Evolutionary conservation across 2,797 vertebrate species (phyloP).

Genomic region (Gymnopithys bicolor): DNA sequence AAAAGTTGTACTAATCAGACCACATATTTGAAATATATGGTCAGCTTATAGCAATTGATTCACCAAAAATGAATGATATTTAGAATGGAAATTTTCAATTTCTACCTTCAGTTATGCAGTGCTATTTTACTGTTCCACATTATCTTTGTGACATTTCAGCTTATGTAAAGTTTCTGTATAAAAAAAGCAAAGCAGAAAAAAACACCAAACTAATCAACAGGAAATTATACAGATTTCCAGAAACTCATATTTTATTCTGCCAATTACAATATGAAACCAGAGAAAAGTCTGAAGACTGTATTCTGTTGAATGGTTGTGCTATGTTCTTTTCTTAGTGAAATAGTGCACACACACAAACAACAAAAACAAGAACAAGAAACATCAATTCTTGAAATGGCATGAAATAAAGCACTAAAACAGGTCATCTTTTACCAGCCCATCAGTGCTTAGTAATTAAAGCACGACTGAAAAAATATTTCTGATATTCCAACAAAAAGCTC

Average conservation of each 20-base stretch:
- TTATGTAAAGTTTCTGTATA: background rate
- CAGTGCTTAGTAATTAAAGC: background rate
- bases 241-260: background rate
- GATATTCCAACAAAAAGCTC: background rate
- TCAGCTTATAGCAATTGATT: background rate
- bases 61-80: background rate
- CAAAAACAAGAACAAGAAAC: background rate
- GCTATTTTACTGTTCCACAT: background rate
- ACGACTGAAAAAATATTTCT: background rate
- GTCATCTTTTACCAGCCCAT: background rate
- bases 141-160: background rate
- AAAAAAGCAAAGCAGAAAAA: background rate
- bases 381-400: background rate
- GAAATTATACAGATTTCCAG: background rate
- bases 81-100: background rate
- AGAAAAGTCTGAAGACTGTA: background rate
- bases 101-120: background rate
- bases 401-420: background rate
- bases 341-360: background rate
- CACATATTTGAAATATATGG: background rate
- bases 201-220: background rate
- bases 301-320: background rate
- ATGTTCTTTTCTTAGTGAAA: background rate
- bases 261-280: background rate
- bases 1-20: background rate